Percentiles rank a stretch among this genome's conserved stretches.
phyloP scores from a whole-genome alignment of 2,797 vertebrate genomes.

The Steatocranus sp. region DNA sequence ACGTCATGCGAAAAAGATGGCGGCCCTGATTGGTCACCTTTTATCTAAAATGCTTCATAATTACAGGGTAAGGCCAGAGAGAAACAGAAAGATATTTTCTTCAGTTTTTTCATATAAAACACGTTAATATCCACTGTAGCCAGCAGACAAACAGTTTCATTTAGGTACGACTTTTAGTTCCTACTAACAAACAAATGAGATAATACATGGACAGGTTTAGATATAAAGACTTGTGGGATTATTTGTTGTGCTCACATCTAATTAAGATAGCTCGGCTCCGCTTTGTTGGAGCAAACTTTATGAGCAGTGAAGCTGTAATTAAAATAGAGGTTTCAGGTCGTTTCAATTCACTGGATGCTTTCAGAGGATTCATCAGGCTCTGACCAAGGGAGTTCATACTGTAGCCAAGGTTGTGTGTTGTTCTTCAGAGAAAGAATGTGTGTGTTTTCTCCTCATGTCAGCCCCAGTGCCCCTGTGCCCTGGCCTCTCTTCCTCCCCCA shows the following conservation, averaged over 20 bases:
- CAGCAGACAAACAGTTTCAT: neutral
- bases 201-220: neutral
- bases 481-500: conserved; percentile 73
- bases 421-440: conserved; percentile 63
- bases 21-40: neutral
- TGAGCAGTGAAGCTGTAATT: conserved; percentile 53
- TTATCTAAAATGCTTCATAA: neutral
- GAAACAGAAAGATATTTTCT: fast-evolving
- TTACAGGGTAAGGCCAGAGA: neutral
- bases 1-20: neutral
- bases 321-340: conserved; percentile 64
- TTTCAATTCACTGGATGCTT: conserved; percentile 70
- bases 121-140: neutral
- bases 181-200: neutral
- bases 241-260: conserved; percentile 18
- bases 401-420: conserved; percentile 65
- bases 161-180: neutral
- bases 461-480: conserved; percentile 66
- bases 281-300: conserved; percentile 17
- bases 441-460: conserved; percentile 61
- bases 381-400: conserved; percentile 60
- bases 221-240: neutral
- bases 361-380: conserved; percentile 66
- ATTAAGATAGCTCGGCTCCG: conserved; percentile 3
- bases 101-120: neutral